Conservation (phyloP, 2,888 invertebrate species). For the Hipparchia semele region DNA sequence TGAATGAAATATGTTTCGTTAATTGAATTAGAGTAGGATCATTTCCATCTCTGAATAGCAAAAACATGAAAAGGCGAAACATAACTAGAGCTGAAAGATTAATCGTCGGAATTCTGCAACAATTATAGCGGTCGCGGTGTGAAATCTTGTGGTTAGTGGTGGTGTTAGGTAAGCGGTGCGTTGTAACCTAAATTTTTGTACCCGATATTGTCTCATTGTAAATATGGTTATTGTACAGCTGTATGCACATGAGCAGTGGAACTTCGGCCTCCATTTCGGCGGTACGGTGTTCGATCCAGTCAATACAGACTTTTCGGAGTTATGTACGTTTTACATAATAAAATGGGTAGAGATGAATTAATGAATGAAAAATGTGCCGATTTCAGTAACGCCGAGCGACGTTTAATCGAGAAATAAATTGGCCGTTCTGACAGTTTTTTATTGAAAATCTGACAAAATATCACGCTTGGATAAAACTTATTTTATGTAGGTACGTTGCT, state of each 20-base stretch:
- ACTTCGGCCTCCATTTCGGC: not conserved
- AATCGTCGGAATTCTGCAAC: conserved; percentile 29
- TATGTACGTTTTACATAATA: too few relatives aligned
- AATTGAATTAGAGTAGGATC: not conserved
- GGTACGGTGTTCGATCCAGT: not conserved
- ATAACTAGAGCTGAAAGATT: conserved; percentile 29
- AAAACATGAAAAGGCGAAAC: conserved; percentile 19
- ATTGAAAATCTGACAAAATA: too few relatives aligned
- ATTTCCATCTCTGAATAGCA: conserved; percentile 4
- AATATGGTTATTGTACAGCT: not conserved
- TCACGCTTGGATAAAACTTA: too few relatives aligned
- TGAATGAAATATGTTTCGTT: too few relatives aligned
- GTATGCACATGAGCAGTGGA: not conserved
- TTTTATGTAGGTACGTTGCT: too few relatives aligned
- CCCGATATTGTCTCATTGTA: conserved; percentile 5
- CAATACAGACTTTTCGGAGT: too few relatives aligned
- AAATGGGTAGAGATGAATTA: too few relatives aligned
- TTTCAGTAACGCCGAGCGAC: too few relatives aligned
- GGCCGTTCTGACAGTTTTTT: too few relatives aligned
- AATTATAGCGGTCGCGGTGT: conserved; percentile 25
- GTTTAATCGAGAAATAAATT: too few relatives aligned
- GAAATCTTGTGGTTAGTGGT: conserved; percentile 30
- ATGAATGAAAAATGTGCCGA: too few relatives aligned
- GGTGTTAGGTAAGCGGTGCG: conserved; percentile 23
- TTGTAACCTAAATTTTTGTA: conserved; percentile 26